Evolutionary conservation across 2,797 vertebrate species (phyloP).

Genomic region (Centroberyx gerrardi): DNA sequence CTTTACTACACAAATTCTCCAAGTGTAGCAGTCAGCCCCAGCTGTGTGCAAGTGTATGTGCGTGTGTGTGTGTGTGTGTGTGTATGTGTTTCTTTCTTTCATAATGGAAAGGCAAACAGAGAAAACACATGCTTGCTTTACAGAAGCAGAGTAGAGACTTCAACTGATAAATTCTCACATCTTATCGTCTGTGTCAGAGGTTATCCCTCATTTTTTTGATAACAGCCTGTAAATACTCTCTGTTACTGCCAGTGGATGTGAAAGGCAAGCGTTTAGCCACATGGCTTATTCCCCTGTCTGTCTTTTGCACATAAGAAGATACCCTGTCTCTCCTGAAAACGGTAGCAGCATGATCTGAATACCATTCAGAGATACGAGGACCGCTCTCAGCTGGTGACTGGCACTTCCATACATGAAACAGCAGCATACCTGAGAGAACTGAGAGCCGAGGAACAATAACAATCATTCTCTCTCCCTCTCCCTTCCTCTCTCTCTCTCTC

Average conservation of each 20-base stretch:
- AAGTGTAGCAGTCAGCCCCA: neutral
- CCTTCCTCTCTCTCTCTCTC: neutral
- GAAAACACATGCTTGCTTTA: neutral
- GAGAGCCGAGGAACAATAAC: too few relatives aligned
- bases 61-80: neutral
- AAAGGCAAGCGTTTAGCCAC: slow-evolving; percentile 51
- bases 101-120: neutral
- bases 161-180: neutral
- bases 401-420: neutral
- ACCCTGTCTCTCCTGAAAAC: neutral
- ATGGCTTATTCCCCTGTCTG: slow-evolving; percentile 43
- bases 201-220: slow-evolving; percentile 4
- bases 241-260: slow-evolving; percentile 8
- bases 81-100: slow-evolving; percentile 17
- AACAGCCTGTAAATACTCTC: slow-evolving; percentile 26
- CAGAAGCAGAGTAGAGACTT: neutral
- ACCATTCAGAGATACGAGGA: neutral
- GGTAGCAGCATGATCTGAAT: slow-evolving; percentile 2
- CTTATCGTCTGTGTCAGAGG: neutral
- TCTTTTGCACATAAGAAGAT: slow-evolving; percentile 15
- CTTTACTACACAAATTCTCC: neutral
- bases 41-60: slow-evolving; percentile 14
- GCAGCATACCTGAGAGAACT: neutral
- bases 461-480: too few relatives aligned
- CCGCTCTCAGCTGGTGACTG: neutral